A percentile compares a stretch with the other conserved stretches of the same genome.
These are phyloP conservation scores for Delichon dasypus DNA, from an alignment of 2,797 vertebrate genomes.

Conservation along the genomic window DNA sequence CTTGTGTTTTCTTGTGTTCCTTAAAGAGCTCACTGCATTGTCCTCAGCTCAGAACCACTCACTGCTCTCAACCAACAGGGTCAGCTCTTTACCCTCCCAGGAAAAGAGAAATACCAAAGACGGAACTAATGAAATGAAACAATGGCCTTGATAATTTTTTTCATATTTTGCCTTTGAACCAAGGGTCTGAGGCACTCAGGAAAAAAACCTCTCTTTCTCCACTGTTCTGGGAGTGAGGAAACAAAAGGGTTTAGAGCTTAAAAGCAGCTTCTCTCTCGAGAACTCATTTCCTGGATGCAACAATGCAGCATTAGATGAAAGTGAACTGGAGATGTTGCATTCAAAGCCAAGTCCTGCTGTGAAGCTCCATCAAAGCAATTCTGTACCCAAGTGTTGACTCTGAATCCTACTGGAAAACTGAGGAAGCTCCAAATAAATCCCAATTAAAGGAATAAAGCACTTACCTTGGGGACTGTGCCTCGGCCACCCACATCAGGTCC, in stretches of 20 bases:
- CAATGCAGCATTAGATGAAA: neutral
- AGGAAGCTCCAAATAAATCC: neutral
- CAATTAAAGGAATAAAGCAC: rapidly evolving
- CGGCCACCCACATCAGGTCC: slow-evolving; percentile 90
- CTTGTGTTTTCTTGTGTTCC: neutral
- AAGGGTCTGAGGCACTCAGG: neutral
- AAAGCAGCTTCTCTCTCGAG: neutral
- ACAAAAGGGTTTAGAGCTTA: neutral
- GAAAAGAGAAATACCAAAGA: neutral
- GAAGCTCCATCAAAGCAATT: neutral
- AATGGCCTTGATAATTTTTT: neutral
- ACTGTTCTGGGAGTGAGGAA: neutral
- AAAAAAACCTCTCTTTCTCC: neutral
- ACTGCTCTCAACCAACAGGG: neutral
- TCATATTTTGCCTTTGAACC: neutral
- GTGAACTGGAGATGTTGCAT: rapidly evolving
- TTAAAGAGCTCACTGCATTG: neutral
- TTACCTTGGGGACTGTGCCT: slow-evolving; percentile 87
- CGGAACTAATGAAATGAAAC: neutral
- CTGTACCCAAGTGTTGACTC: neutral
- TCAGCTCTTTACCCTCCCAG: neutral
- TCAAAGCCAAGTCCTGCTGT: neutral
- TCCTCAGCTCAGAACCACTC: neutral
- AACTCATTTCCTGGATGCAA: neutral
- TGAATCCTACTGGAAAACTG: neutral